Percentiles rank a stretch among this genome's conserved stretches.
Evolutionary conservation across 64 coral and sea anemone species (phyloP).

Genomic region (Hydrozoanthus tunicans): DNA sequence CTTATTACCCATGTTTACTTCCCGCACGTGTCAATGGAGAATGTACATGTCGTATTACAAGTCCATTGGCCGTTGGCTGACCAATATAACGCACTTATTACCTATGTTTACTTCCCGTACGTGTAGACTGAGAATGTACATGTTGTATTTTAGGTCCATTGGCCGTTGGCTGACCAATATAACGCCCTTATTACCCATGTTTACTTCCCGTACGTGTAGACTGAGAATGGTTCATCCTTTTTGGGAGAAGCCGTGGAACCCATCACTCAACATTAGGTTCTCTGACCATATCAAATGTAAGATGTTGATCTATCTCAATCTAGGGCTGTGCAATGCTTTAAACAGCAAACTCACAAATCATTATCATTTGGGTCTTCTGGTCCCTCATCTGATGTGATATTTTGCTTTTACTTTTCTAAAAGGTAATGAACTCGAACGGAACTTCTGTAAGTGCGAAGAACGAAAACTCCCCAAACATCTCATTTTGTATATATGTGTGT

Average conservation of each 20-base stretch:
- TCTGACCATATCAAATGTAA: conserved; percentile 97
- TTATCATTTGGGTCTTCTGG: too few species aligned
- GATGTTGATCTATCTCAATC: conserved; percentile 1
- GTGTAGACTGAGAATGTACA: conserved; percentile 77
- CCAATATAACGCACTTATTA: conserved; percentile 78
- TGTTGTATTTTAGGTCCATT: conserved; percentile 41
- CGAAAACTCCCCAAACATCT: too few species aligned
- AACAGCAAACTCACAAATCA: too few species aligned
- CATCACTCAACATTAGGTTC: conserved; percentile 84
- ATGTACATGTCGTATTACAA: conserved; percentile 56
- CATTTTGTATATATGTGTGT: too few species aligned
- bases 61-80: conserved; percentile 84
- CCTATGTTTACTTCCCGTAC: conserved; percentile 85
- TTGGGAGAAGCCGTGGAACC: conserved; percentile 96
- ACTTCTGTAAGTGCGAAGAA: too few species aligned
- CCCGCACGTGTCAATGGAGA: conserved; percentile 66
- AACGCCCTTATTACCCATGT: conserved; percentile 86
- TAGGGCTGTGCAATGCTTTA: too few species aligned
- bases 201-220: conserved; percentile 79
- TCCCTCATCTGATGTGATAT: too few species aligned
- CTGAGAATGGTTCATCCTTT: conserved; percentile 84
- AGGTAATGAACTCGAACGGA: too few species aligned
- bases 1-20: conserved; percentile 88
- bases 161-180: conserved; percentile 95
- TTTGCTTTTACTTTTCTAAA: too few species aligned